Evolutionary conservation across 37 sponge, comb jelly and placozoan genomes (phyloP), one percentile per base, ranked within the genome.

Genomic region (Hexactinellida sp.): DNA sequence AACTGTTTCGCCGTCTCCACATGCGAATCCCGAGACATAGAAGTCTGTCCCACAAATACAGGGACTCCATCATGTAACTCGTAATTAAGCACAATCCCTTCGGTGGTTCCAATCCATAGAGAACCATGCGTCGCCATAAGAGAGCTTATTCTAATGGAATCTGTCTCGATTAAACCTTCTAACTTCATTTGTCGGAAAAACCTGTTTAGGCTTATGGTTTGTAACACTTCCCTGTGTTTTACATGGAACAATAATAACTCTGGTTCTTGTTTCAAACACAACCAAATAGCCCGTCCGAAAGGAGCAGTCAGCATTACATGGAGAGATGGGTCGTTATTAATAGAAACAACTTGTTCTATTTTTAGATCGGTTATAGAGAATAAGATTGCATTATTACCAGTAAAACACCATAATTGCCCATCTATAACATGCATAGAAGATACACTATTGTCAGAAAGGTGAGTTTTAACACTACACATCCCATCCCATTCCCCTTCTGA

Each of bases 41-140:
- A 63, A 28, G 76, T 63, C 76, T 63, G 76, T 63, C 76, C 76
- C 5, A 63, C 76, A 23, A 63, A 63, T n/a, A 63, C 76, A 63
- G 76, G 76, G 30, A 63, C 34, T 23, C 76, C 76, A 23, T 63
- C 76, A 63, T 63, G 76, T 63, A 63, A n/a, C 30, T 63, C 76
- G 13, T 63, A 63, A 63, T 63, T 63, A n/a, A 63, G 32, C 3
- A 63, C 30, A 63, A 63, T 63, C 13, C 76, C 76, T 28, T 63
- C 76, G 3, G 76, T 32, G 1, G 76, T 63, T 3, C 76, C 76
- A 10, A 63, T 23, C 76, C 76, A 63, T 23, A 63, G 30, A 7
- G 76, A 63, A 3, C 76, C 76, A 28, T 63, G 76, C 21, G 76
- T 63, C 21, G 76, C 76, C 28, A 63, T 3, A 32, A 63, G 34